Evolutionary conservation across 2,888 invertebrate species (phyloP).

Genomic region (Epinotia demarniana): DNA sequence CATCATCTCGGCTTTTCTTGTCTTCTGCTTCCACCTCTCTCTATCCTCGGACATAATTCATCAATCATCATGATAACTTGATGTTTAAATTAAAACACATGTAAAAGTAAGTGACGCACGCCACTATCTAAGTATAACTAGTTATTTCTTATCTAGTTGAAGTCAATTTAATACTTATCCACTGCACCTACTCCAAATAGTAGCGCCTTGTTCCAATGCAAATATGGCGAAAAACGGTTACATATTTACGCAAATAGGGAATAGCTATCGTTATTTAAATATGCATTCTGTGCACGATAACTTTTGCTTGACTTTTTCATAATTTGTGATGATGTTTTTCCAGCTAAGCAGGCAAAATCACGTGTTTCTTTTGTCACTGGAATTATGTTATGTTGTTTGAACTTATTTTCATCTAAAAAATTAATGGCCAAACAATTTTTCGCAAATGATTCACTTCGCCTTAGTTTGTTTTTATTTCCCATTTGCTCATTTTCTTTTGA

Average conservation of each 20-base stretch:
- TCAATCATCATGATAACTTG: neutral
- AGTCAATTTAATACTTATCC: conserved; percentile 22
- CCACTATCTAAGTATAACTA: neutral
- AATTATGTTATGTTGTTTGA: too few relatives aligned
- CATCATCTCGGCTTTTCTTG: too few relatives aligned
- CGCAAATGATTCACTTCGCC: too few relatives aligned
- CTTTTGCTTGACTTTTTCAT: neutral
- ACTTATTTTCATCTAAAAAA: too few relatives aligned
- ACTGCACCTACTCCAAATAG: neutral
- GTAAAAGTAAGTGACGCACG: conserved; percentile 27
- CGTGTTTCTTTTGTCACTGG: too few relatives aligned
- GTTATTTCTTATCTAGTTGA: conserved; percentile 39
- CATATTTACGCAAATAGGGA: conserved; percentile 38
- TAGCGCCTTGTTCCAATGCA: conserved; percentile 7
- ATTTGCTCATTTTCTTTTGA: too few relatives aligned
- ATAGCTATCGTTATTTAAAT: conserved; percentile 11
- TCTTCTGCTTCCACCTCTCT: too few relatives aligned
- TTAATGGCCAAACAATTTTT: too few relatives aligned
- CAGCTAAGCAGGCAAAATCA: too few relatives aligned
- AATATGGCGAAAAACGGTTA: conserved; percentile 33
- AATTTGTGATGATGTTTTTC: neutral
- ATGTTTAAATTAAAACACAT: conserved; percentile 6
- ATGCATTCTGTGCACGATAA: conserved; percentile 3
- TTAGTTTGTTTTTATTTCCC: too few relatives aligned
- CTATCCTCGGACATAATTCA: too few relatives aligned